These are phyloP conservation scores for Synanthedon andrenaeformis DNA, from an alignment of 2,888 invertebrate genomes.

Conservation along the genomic window DNA sequence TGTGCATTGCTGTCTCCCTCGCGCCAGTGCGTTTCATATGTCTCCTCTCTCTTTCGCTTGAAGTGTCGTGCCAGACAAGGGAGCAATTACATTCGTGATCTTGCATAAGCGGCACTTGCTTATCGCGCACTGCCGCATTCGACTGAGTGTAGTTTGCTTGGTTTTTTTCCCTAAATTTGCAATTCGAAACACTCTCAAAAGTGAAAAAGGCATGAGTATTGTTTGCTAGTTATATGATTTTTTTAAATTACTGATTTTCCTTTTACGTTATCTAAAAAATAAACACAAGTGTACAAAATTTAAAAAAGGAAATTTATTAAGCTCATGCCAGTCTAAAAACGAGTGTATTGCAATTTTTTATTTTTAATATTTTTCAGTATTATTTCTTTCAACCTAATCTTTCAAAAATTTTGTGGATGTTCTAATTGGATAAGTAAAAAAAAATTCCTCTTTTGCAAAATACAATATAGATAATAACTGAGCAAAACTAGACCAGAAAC, in stretches of 20 bases:
- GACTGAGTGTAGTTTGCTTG: constrained; percentile 61
- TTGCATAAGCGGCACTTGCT: constrained; percentile 71
- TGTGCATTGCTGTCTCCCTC: constrained; percentile 38
- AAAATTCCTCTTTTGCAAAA: no score
- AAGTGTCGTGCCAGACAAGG: constrained; percentile 70
- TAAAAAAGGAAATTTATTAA: no score
- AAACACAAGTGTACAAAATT: no score
- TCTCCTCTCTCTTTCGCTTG: constrained; percentile 54
- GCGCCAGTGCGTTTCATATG: constrained; percentile 18
- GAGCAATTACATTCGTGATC: constrained; percentile 73
- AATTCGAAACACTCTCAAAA: constrained; percentile 50
- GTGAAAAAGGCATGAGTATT: constrained; percentile 11
- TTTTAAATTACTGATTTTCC: constrained; percentile 2
- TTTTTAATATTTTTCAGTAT: no score
- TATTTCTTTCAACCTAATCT: no score
- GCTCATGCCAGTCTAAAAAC: no score
- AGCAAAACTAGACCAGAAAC: no score
- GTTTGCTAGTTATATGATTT: constrained; percentile 2
- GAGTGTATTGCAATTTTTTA: no score
- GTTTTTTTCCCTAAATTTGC: constrained; percentile 64
- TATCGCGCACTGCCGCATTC: constrained; percentile 60
- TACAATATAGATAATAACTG: no score
- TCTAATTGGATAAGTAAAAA: no score
- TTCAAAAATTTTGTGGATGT: no score
- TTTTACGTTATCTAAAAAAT: no score